Evolutionary conservation across 2,113 vertebrate species (phyloP).

Genomic region (Opisthocomus hoazin): DNA sequence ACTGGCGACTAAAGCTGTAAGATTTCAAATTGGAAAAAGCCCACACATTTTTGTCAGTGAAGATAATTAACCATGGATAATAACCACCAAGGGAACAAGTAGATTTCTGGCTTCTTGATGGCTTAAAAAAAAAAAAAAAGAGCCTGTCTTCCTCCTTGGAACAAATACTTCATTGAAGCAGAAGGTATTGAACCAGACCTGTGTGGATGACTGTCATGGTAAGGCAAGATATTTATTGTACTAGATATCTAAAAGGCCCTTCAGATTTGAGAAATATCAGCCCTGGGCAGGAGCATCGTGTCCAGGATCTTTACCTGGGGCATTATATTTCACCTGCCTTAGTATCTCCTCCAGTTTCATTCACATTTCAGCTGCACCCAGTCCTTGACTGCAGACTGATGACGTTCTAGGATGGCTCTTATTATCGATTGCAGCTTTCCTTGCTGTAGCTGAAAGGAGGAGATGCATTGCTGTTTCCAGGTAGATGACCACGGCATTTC

Average conservation of each 20-base stretch:
- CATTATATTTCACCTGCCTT: neutral
- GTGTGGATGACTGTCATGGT: neutral
- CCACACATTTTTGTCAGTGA: neutral
- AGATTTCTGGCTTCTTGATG: neutral
- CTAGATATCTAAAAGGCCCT: neutral
- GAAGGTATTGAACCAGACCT: neutral
- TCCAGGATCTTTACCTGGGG: neutral
- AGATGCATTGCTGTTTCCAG: neutral
- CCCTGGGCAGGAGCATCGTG: neutral
- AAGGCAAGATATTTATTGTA: neutral
- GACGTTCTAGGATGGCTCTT: neutral
- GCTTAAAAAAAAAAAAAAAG: neutral
- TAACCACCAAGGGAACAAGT: neutral
- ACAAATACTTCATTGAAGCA: neutral
- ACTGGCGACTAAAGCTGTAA: neutral
- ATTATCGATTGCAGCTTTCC: rapidly evolving
- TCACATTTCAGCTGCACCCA: neutral
- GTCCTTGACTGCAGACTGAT: neutral
- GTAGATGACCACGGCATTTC: neutral
- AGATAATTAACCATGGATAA: neutral
- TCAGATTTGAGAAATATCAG: neutral
- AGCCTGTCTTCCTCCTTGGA: neutral
- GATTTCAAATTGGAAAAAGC: neutral
- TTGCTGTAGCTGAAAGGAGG: neutral
- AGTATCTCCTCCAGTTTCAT: neutral